A percentile compares a stretch with the other conserved stretches of the same genome.
These are phyloP conservation scores for Eurytoma californica DNA, from an alignment of 2,888 invertebrate genomes.

Conservation along the genomic window DNA sequence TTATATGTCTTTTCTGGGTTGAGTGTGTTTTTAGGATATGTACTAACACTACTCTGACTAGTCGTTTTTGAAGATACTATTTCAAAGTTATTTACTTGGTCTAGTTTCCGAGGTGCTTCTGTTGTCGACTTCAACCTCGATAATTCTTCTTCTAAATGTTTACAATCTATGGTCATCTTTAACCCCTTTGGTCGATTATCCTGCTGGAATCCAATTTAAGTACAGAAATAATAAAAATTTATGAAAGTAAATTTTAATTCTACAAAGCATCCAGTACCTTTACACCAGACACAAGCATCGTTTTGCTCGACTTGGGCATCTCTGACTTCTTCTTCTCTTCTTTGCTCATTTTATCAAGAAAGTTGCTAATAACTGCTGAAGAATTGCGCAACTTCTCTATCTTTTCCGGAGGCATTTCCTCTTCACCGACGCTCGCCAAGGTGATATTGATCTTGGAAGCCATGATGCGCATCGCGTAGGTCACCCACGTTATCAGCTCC, in stretches of 20 bases:
- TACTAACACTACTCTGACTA: slow-evolving; percentile 1
- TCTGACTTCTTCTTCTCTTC: slow-evolving; percentile 14
- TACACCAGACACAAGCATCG: neutral
- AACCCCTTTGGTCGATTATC: neutral
- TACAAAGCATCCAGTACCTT: slow-evolving; percentile 20
- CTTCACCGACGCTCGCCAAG: slow-evolving; percentile 54
- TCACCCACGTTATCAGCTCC: slow-evolving; percentile 69
- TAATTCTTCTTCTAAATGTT: slow-evolving; percentile 12
- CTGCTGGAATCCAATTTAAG: slow-evolving; percentile 17
- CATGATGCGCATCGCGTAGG: slow-evolving; percentile 70
- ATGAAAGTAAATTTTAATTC: neutral
- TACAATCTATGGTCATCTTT: neutral
- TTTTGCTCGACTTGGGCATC: neutral
- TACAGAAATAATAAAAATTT: neutral
- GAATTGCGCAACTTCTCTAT: slow-evolving; percentile 51
- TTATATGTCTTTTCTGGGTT: slow-evolving; percentile 45
- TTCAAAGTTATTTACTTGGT: neutral
- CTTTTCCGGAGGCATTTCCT: slow-evolving; percentile 37
- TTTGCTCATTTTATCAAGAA: slow-evolving; percentile 37
- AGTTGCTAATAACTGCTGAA: slow-evolving; percentile 25
- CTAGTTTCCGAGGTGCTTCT: neutral
- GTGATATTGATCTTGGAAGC: slow-evolving; percentile 71
- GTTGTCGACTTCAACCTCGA: slow-evolving; percentile 1
- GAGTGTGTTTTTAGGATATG: slow-evolving; percentile 45
- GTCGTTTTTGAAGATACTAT: slow-evolving; percentile 1